phyloP scores from a whole-genome alignment of 2,888 invertebrate species.

The Sesia apiformis region DNA sequence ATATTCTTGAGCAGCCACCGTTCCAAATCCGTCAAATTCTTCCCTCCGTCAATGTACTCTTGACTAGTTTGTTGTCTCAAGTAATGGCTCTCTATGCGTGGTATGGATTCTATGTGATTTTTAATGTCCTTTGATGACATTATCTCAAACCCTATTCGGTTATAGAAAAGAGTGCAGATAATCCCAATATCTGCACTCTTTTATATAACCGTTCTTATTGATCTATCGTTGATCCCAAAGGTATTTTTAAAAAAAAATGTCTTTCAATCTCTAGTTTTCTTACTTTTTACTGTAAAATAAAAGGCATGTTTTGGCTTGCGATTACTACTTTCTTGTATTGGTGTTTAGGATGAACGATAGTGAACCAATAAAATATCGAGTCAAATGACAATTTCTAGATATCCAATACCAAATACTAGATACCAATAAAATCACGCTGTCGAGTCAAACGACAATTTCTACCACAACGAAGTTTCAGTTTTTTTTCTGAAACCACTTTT shows the following conservation, averaged over 20 bases:
- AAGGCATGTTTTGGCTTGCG: background rate
- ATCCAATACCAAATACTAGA: no score
- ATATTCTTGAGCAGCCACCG: no score
- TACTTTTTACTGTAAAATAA: background rate
- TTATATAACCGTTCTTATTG: background rate
- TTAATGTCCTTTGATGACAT: background rate
- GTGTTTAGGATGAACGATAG: background rate
- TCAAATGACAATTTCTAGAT: no score
- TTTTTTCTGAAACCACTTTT: background rate
- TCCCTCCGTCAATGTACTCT: constrained; percentile 7
- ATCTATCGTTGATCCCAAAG: background rate
- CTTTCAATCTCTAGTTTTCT: background rate
- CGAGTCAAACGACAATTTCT: background rate
- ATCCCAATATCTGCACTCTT: background rate
- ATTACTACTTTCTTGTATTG: background rate
- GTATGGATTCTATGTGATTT: constrained; percentile 2
- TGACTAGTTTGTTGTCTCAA: constrained; percentile 3
- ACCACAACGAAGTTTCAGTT: background rate
- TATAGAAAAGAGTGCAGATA: background rate
- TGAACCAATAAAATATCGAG: no score
- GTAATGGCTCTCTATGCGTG: constrained; percentile 4
- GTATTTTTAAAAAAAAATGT: background rate
- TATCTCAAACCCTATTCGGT: background rate
- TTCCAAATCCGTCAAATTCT: constrained; percentile 3
- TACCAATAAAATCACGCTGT: background rate